Base-by-base conservation (phyloP, 2,797 vertebrate species). In the Buceros bicornis region DNA sequence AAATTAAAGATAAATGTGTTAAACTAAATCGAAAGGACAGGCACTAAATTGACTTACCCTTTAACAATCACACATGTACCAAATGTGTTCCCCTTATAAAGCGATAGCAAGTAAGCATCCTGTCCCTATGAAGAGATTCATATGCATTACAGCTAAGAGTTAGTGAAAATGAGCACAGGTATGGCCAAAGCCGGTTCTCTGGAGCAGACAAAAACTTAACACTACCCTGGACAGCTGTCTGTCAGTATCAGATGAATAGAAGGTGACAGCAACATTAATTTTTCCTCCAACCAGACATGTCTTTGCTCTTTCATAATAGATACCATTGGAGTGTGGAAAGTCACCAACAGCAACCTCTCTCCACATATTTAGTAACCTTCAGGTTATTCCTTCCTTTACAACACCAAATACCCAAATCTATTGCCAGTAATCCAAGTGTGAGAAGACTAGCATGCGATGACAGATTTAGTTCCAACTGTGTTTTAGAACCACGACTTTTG, bases 1-100 rank as follows among this genome's bases (percentile, higher is more conserved):
- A 97, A 98, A 95, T 93, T 48, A 45, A 96, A 97, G 50, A 93
- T 13, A 57, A 24, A 93, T 65, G 58, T 62, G 28, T 76, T 90
- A 72, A 77, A 76, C 83, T 89, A 47, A 89, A 69, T 8, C 16
- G 18, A 87, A 94, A 89, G 14, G n/a, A 40, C 5, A 65, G 20
- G 10, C 24, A 62, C 5, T 16, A 13, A 67, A 81, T 16, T 1
- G 7, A 71, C 6, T 72, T 76, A 61, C 19, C 47, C 58, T 90
- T 78, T 78, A 78, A 81, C 18, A 76, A 56, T 65, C 14, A 5
- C 8, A 17, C 10, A 5, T 3, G 10, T 54, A 90, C 20, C 37
- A 90, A 77, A 87, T 74, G 64, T 31, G 2, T 43, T 51, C 9
- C 37, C 21, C 29, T 83, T 78, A 48, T 16, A 45, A 81, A 74